Percentiles rank a stretch among this genome's conserved stretches.
phyloP scores from a whole-genome alignment of 2,797 vertebrate species.

The Hydrocynus forskahlii region DNA sequence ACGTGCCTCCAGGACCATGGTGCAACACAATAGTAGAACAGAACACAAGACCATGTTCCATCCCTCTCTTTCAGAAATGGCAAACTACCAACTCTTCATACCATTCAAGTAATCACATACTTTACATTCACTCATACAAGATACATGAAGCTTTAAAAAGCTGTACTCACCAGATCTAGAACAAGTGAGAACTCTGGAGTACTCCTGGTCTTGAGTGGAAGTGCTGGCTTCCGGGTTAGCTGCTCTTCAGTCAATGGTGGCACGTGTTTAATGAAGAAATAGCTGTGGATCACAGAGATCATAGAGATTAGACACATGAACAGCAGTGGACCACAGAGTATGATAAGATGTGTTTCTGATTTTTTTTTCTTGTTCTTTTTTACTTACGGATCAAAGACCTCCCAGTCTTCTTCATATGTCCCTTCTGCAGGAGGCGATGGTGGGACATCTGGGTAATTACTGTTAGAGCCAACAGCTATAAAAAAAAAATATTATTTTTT shows the following conservation, averaged over 20 bases:
- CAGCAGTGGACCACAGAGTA: not conserved
- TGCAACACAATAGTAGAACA: no score
- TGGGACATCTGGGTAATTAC: conserved; percentile 84
- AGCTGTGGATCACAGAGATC: conserved; percentile 71
- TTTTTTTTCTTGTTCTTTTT: not conserved
- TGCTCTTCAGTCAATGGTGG: conserved; percentile 98
- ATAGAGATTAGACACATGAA: not conserved
- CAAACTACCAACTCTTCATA: no score
- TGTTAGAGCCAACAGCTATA: conserved; percentile 87
- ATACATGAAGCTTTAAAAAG: not conserved
- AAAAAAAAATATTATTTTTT: not conserved
- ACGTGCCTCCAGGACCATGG: no score
- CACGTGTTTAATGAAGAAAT: conserved; percentile 99
- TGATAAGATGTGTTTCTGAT: not conserved
- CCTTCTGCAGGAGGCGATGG: conserved; percentile 86
- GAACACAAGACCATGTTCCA: no score
- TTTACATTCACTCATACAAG: not conserved
- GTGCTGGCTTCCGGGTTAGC: conserved; percentile 95
- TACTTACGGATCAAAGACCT: conserved; percentile 99
- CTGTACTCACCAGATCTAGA: conserved; percentile 88
- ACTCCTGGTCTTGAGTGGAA: conserved; percentile 97
- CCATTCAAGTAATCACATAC: not conserved
- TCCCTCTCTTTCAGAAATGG: no score
- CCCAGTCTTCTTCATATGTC: conserved; percentile 98
- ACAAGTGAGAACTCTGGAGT: conserved; percentile 98